Base-by-base conservation (phyloP, 2,888 invertebrate genomes). In the Linyphia triangularis region DNA sequence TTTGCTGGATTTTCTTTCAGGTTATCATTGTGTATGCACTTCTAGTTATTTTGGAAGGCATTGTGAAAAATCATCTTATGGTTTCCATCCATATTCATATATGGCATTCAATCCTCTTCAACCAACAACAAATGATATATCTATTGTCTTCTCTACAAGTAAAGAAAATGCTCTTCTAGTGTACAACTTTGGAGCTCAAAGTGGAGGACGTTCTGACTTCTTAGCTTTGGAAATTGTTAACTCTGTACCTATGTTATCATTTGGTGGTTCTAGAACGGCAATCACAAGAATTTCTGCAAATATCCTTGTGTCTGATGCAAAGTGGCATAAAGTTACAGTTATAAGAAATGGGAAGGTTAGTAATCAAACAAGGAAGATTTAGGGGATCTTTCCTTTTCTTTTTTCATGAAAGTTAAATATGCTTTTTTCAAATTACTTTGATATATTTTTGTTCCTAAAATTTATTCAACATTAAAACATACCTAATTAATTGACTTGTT, bases 281-380 rank as follows among this genome's bases (percentile, higher is more conserved):
- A 85, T 89, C 10, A 96, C 97, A 51, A 96, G 97, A 0, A 95
- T 96, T 0, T 95, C 97, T 2, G 94, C 95, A 4, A 94, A 94
- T 19, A 94, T 94, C 91, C 95, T 95, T 90, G 94, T 98, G 19
- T 95, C 96, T 0, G 96, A 98, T 92, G 98, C 98, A 0, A 95
- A 95, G 90, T 99, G 98, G 98, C 95, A 97, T 92, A 97, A 97
- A 92, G 95, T 98, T 22, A 97, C 96, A 0, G 97, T 97, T 0
- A 97, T 97, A 0, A 95, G 97, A 92, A 97, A 98, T 92, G 97
- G 97, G 30, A 94, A 96, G 90, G 97, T 98, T 33, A 97, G 96
- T 91, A 95, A 43, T 13, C 9, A 1, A 37, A 22, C 19, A 16
- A 0, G n/a, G n/a, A 51, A 0, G 13, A 16, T n/a, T 51, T 51